phyloP scores from a whole-genome alignment of 2,888 invertebrate species.

The Patella caerulea region DNA sequence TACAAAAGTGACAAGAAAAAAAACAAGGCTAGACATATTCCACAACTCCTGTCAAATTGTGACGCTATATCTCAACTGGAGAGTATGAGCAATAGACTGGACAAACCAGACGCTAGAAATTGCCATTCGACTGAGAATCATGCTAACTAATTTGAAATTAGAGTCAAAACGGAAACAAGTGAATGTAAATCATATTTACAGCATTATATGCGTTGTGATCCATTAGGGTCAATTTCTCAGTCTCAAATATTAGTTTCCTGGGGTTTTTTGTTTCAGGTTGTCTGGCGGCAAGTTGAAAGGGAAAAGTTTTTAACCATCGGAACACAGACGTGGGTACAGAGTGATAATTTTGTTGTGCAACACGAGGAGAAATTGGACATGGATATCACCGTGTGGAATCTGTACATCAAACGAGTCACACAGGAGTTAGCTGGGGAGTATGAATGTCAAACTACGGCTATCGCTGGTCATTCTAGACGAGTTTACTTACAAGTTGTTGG shows the following conservation, averaged over 20 bases:
- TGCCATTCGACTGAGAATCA: too few species aligned
- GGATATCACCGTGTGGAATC: conserved; percentile 42
- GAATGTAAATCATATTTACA: too few species aligned
- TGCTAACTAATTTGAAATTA: too few species aligned
- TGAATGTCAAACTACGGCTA: conserved; percentile 52
- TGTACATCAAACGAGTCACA: conserved; percentile 47
- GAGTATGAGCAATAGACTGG: too few species aligned
- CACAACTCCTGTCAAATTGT: too few species aligned
- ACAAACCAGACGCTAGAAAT: too few species aligned
- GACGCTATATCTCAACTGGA: too few species aligned
- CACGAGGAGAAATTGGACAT: conserved; percentile 40
- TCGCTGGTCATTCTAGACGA: conserved; percentile 41
- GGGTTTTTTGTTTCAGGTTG: conserved; percentile 43
- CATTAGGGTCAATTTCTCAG: too few species aligned
- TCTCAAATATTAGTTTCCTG: background rate
- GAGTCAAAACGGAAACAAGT: too few species aligned
- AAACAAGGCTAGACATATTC: too few species aligned
- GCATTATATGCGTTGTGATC: too few species aligned
- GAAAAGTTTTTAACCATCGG: conserved; percentile 55
- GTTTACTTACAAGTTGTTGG: conserved; percentile 50
- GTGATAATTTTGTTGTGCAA: conserved; percentile 45
- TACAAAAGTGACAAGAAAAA: too few species aligned
- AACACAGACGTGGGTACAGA: conserved; percentile 48
- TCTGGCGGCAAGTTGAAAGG: conserved; percentile 49
- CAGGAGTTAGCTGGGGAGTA: conserved; percentile 47